A percentile compares a stretch with the other conserved stretches of the same genome.
Conservation (phyloP, 2,888 invertebrate species). For the Uropetala carovei region DNA sequence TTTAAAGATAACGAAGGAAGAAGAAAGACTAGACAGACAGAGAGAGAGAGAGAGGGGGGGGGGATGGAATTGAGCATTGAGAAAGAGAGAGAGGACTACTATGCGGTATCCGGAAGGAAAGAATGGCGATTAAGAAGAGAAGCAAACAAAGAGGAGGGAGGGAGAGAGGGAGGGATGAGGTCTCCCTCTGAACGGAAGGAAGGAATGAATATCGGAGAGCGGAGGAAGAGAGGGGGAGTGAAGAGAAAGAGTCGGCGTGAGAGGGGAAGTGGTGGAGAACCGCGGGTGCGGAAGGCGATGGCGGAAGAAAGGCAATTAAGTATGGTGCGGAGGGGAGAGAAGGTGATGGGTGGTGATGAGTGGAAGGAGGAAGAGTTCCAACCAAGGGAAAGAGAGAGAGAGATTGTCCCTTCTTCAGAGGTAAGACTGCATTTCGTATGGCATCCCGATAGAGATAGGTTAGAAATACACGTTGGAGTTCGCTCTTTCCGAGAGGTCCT, state of each 20-base stretch:
- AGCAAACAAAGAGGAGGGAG: constrained; percentile 20
- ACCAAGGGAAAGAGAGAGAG: too few species aligned
- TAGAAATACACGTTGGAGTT: too few species aligned
- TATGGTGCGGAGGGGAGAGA: constrained; percentile 14
- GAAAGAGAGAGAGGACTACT: constrained; percentile 25
- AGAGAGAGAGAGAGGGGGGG: neutral
- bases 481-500: too few species aligned
- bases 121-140: constrained; percentile 67
- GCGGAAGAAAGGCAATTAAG: constrained; percentile 64
- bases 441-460: too few species aligned
- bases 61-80: constrained; percentile 45
- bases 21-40: neutral
- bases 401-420: too few species aligned
- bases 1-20: constrained; percentile 43
- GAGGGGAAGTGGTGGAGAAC: neutral
- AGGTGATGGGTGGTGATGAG: too few species aligned
- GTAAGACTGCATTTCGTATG: too few species aligned
- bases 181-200: constrained; percentile 50
- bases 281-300: constrained; percentile 40
- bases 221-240: neutral
- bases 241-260: neutral
- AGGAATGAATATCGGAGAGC: constrained; percentile 55
- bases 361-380: too few species aligned
- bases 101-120: constrained; percentile 65
- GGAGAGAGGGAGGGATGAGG: neutral